Evolutionary conservation across 2,888 invertebrate genomes (phyloP), one percentile per base, ranked within the genome.

Genomic region (Drosophila helvetica): DNA sequence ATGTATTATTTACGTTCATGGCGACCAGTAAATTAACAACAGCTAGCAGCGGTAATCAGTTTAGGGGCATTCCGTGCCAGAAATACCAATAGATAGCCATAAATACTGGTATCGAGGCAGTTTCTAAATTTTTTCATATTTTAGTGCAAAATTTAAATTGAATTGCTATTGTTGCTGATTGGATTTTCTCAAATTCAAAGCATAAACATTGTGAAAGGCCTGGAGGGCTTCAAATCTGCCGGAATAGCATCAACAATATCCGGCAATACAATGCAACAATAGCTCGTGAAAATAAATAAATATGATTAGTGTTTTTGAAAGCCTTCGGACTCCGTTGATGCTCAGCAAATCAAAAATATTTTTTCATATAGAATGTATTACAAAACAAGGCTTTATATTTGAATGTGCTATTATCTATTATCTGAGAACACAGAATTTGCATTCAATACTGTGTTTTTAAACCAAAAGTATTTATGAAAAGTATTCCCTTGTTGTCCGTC

Each of bases 1-100:
- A 68, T 65, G 74, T 53, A 9, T 75, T 75, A 72, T 74, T 74
- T 68, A 73, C 73, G 64, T 66, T 76, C 73, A 71, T 74, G 69
- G 46, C 57, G 47, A 53, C 50, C 73, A 73, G 66, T 73, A 74
- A 73, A 73, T 73, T 73, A 72, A 67, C 73, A 64, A n/a, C 64
- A 66, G 42, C 56, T 62, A 46, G 58, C 52, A 45, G 17, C 30
- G 58, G 51, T 65, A 77, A 79, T 67, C 65, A 48, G 58, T 59
- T 70, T 47, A 38, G 45, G 10, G 15, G 17, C 27, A 30, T 62
- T 30, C 38, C 42, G 38, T 8, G 19, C 22, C 50, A 18, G 17
- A n/a, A 4, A 17, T 46, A 19, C 33, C 47, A 22, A 55, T 42
- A 46, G 22, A 47, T 61, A 17, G 48, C 33, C 50, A 70, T 60